phyloP scores from a whole-genome alignment of 2,113 vertebrate species.

The Choloepus hoffmanni region DNA sequence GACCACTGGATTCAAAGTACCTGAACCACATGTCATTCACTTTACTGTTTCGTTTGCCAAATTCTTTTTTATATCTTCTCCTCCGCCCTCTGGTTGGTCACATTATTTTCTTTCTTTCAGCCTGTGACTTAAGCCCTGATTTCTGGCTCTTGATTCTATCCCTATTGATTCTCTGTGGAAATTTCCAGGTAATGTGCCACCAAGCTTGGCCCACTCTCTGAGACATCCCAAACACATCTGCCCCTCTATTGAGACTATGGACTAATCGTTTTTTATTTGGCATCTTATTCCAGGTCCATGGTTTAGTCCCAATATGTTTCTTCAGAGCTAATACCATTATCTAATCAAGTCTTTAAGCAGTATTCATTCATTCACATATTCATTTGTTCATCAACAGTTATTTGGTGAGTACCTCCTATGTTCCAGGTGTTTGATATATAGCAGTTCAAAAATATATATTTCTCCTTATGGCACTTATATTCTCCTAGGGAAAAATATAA shows the following conservation, averaged over 20 bases:
- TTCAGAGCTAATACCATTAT: neutral
- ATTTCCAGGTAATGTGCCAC: neutral
- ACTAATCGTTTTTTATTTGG: neutral
- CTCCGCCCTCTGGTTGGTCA: neutral
- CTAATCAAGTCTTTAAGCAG: neutral
- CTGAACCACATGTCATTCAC: neutral
- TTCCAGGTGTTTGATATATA: neutral
- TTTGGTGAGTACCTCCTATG: neutral
- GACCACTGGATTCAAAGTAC: neutral
- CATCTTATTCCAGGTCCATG: neutral
- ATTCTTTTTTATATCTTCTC: neutral
- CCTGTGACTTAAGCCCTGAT: neutral
- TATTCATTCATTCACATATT: neutral
- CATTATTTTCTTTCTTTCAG: neutral
- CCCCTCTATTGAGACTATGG: neutral
- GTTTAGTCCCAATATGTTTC: neutral
- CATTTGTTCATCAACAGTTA: slow-evolving; percentile 2
- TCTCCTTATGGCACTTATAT: neutral
- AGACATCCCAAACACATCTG: neutral
- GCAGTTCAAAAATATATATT: neutral
- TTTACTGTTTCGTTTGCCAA: neutral
- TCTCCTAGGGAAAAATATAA: neutral
- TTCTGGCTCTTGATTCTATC: neutral
- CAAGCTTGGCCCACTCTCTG: neutral
- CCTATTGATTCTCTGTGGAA: neutral